Evolutionary conservation across 1,140 invertebrate genomes (phyloP).

Genomic region (Heliconius hermathena): DNA sequence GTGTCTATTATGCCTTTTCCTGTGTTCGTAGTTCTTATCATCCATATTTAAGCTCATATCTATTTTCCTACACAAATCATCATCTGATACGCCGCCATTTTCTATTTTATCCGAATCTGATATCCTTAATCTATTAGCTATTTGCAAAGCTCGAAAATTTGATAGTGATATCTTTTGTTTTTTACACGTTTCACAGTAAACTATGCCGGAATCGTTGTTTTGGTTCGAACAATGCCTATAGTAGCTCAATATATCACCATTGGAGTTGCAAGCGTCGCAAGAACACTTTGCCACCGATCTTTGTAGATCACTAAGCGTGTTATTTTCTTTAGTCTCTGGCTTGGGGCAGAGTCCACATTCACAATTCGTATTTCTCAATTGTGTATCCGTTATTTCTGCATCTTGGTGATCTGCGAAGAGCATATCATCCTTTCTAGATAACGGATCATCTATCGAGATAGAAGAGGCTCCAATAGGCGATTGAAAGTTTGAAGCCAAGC

Average conservation of each 20-base stretch:
- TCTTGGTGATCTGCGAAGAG: constrained; percentile 73
- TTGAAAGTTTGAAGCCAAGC: constrained; percentile 64
- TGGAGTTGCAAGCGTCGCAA: constrained; percentile 72
- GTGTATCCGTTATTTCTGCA: constrained; percentile 53
- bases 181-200: constrained; percentile 75
- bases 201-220: constrained; percentile 70
- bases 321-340: constrained; percentile 58
- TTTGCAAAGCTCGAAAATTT: constrained; percentile 78
- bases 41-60: constrained; percentile 77
- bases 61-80: constrained; percentile 76
- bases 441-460: constrained; percentile 67
- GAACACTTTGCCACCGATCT: constrained; percentile 74
- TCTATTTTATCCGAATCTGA: constrained; percentile 64
- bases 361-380: constrained; percentile 65
- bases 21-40: constrained; percentile 63
- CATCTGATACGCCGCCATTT: constrained; percentile 65
- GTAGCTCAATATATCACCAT: constrained; percentile 70
- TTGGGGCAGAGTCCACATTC: constrained; percentile 75
- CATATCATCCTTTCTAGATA: constrained; percentile 71
- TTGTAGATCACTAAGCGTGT: constrained; percentile 75
- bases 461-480: constrained; percentile 63
- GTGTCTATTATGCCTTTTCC: constrained; percentile 73
- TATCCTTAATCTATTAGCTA: constrained; percentile 73
- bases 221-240: constrained; percentile 71
- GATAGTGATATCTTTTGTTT: constrained; percentile 80